Conservation (phyloP, 2,797 vertebrate species). For the Rhinella marina region DNA sequence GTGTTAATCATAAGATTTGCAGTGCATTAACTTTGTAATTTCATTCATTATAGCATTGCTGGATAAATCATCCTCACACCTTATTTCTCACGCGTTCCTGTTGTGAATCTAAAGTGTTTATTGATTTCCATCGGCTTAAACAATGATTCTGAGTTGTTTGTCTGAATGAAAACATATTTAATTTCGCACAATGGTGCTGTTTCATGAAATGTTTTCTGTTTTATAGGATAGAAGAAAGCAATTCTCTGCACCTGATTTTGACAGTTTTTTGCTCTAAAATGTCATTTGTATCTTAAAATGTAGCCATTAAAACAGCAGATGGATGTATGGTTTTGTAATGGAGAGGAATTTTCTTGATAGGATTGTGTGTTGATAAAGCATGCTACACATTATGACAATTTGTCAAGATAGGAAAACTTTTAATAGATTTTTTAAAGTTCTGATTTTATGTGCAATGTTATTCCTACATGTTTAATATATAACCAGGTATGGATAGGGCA, state of each 20-base stretch:
- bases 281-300: slow-evolving; percentile 11
- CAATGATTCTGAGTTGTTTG: slow-evolving; percentile 28
- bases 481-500: no score
- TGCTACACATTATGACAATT: no score
- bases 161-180: slow-evolving; percentile 7
- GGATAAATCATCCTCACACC: slow-evolving; percentile 10
- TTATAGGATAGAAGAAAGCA: slow-evolving; percentile 7
- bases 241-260: slow-evolving; percentile 6
- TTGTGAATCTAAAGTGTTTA: not conserved
- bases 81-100: not conserved
- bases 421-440: not conserved
- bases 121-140: slow-evolving; percentile 22
- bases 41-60: not conserved
- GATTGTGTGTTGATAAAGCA: not conserved
- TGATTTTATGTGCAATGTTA: not conserved
- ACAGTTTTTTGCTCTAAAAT: not conserved
- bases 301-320: not conserved
- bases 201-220: not conserved
- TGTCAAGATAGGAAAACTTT: no score
- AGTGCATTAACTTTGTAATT: not conserved
- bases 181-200: not conserved
- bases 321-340: not conserved
- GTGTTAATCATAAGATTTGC: not conserved
- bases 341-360: not conserved
- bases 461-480: no score